These are phyloP conservation scores for Halictus ligatus DNA, from an alignment of 2,888 invertebrate species.

Conservation along the genomic window DNA sequence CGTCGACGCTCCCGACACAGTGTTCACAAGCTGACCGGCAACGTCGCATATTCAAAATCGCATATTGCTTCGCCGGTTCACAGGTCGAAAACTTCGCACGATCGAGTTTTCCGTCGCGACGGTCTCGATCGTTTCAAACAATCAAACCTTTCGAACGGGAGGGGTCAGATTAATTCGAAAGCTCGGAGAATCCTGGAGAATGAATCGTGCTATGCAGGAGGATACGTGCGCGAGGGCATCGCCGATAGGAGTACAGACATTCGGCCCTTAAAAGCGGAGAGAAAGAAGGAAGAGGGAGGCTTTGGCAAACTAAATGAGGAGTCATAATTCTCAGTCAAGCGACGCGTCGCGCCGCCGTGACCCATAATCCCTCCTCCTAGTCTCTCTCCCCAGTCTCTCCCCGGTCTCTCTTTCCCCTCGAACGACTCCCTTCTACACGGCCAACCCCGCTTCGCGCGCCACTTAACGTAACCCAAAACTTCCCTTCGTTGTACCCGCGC, in stretches of 20 bases:
- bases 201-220: background rate
- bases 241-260: conserved; percentile 43
- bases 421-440: background rate
- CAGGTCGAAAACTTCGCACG: background rate
- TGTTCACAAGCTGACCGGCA: background rate
- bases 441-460: conserved; percentile 41
- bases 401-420: background rate
- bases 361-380: conserved; percentile 70
- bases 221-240: conserved; percentile 23
- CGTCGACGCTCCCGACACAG: background rate
- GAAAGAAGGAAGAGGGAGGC: conserved; percentile 34
- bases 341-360: conserved; percentile 75
- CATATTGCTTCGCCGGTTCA: background rate
- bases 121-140: background rate
- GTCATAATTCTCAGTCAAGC: conserved; percentile 80
- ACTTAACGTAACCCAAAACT: conserved; percentile 63
- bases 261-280: conserved; percentile 55
- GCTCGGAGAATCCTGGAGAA: conserved; percentile 3
- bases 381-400: conserved; percentile 39
- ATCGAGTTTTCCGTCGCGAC: background rate
- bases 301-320: conserved; percentile 77
- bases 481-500: conserved; percentile 46
- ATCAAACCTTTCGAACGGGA: conserved; percentile 7
- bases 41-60: background rate
- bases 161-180: conserved; percentile 40